A percentile compares a stretch with the other conserved stretches of the same genome.
Evolutionary conservation across 2,113 vertebrate species (phyloP).

Genomic region (Grallaria varia): DNA sequence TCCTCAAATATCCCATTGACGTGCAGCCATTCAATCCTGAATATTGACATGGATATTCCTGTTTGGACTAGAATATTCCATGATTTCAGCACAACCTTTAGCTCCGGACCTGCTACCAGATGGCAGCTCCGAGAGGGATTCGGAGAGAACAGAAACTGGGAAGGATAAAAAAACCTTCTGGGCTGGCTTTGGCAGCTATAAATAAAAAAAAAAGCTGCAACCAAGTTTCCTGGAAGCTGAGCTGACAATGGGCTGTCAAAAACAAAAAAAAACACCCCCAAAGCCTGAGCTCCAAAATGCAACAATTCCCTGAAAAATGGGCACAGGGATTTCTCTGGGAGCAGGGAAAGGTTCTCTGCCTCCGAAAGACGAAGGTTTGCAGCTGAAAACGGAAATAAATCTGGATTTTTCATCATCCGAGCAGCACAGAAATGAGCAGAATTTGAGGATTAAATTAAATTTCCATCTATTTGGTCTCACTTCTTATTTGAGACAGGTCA

Average conservation of each 20-base stretch:
- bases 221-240: neutral
- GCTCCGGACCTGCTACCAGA: slow-evolving; percentile 21
- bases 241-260: neutral
- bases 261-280: no score
- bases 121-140: neutral
- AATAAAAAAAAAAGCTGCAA: neutral
- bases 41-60: neutral
- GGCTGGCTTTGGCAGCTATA: neutral
- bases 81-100: neutral
- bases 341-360: neutral
- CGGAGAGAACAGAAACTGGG: neutral
- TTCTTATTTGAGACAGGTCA: neutral
- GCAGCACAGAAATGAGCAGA: neutral
- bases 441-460: neutral
- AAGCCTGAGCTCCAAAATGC: neutral
- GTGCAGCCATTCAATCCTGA: neutral
- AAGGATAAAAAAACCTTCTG: neutral
- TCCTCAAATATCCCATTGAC: neutral
- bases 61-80: neutral
- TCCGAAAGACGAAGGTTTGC: neutral
- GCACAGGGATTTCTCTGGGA: neutral
- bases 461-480: neutral
- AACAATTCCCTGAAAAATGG: neutral
- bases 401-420: neutral
- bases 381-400: neutral